Evolutionary conservation across 2,113 vertebrate species (phyloP).

Genomic region (Copsychus sechellarum): DNA sequence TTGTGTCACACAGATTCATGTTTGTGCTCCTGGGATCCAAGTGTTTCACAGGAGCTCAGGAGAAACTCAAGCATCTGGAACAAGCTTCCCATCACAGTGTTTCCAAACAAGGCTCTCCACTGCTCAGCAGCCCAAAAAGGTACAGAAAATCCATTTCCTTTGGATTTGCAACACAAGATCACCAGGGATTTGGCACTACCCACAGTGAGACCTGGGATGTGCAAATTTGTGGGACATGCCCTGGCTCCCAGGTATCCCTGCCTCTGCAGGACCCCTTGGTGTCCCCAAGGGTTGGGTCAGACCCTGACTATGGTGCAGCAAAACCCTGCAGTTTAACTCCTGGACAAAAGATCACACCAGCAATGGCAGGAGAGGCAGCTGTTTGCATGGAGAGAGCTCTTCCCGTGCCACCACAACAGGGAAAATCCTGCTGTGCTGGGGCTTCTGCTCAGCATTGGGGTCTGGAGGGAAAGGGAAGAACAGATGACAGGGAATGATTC

Average conservation of each 20-base stretch:
- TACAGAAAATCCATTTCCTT: background rate
- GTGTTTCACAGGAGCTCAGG: background rate
- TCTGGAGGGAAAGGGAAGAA: background rate
- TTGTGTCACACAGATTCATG: rapidly evolving
- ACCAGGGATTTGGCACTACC: rapidly evolving
- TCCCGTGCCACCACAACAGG: rapidly evolving
- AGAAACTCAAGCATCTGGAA: background rate
- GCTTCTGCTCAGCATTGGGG: rapidly evolving
- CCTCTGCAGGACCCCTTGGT: background rate
- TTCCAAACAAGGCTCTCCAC: background rate
- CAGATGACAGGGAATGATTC: background rate
- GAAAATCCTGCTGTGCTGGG: background rate
- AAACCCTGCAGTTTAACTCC: background rate
- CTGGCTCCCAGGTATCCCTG: background rate
- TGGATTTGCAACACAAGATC: background rate
- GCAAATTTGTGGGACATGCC: rapidly evolving
- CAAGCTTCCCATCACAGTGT: background rate
- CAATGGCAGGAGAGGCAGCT: rapidly evolving
- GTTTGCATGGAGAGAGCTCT: background rate
- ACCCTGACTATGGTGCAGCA: background rate
- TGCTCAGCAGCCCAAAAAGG: background rate
- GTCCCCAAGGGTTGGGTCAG: background rate
- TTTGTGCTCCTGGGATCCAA: rapidly evolving
- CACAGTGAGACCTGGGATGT: rapidly evolving
- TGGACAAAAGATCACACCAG: background rate